Evolutionary conservation across 2,888 invertebrate species (phyloP), one percentile per base, ranked within the genome.

Genomic region (Cataglyphis cursor): DNA sequence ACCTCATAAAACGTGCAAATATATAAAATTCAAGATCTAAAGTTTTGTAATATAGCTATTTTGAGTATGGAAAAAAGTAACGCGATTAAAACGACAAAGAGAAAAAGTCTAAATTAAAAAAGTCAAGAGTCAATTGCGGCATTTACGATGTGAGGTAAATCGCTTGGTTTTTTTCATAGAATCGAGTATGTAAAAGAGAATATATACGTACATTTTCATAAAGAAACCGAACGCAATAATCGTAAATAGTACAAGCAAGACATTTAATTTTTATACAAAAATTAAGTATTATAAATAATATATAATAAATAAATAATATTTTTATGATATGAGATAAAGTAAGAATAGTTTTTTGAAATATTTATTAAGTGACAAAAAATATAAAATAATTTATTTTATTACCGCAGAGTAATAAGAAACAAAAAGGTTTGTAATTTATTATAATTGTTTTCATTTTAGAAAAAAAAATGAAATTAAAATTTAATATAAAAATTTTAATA

Each of bases 61-160:
- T 62, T n/a, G 64, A 51, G 6, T 21, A 28, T 18, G 35, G 8
- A 12, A 8, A 48, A 44, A 75, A 64, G 57, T 57, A 72, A 1
- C 31, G 66, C 31, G 66, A 59, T 21, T 15, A 70, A 62, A 44
- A 61, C 54, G 44, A 64, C 24, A 48, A 15, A 48, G 38, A 18
- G 48, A 81, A 28, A 61, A 54, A 61, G 70, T 78, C 18, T 57
- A 57, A 31, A 68, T 68, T 57, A 31, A 83, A 64, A 12, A 57
- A 82, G 75, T 75, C 81, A 66, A 82, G 89, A 91, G 91, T 91
- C 91, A 87, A 92, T 92, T 91, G 88, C 83, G 59, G 83, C 87
- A 90, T 92, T 91, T 91, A 92, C 87, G 86, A 90, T 64, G 82
- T 62, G 83, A 68, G 64, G 62, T 82, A 75, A 85, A 74, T 61